Evolutionary conservation across 1,140 invertebrate genomes (phyloP), one percentile per base, ranked within the genome.

Genomic region (Bactericera cockerelli): DNA sequence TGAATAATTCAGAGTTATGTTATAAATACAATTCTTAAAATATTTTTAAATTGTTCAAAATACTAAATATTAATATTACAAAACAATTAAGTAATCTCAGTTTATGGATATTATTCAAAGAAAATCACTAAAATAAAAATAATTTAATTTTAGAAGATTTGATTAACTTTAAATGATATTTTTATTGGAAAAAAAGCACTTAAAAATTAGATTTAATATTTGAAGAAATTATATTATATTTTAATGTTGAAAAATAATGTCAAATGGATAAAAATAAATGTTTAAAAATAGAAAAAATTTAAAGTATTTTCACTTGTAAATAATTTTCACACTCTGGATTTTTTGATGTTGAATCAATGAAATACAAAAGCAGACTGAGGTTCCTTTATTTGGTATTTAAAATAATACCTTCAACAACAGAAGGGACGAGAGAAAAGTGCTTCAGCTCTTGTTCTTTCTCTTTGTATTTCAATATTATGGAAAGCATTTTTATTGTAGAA

Each of bases 331-430:
- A 10, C 22, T 49, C 22, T 31, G 19, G 19, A 19, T 49, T 49
- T 49, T 19, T 49, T 10, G n/a, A 8, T 49, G 42, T 49, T 49
- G 42, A 49, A 19, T 16, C 42, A 49, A 49, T 16, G 42, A 49
- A 49, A 6, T 49, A 49, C 42, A 49, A 49, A 49, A 49, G n/a
- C 19, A 22, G 19, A 49, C 42, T 49, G 42, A 49, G 22, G n/a
- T 49, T 19, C 42, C n/a, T 19, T 49, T 31, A 49, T 49, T 49
- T 49, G 22, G 42, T 49, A 19, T 4, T 49, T 49, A 49, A 49
- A 19, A 49, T 19, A 16, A 49, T 19, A 49, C n/a, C n/a, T 49
- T 19, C 19, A 4, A 49, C 22, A 49, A 49, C 22, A 49, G 4
- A 49, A 49, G 22, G 8, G 42, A 49, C 6, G 8, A 49, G 22